Conservation (phyloP, 64 coral and sea anemone species). For the Pocillopora damicornis region DNA sequence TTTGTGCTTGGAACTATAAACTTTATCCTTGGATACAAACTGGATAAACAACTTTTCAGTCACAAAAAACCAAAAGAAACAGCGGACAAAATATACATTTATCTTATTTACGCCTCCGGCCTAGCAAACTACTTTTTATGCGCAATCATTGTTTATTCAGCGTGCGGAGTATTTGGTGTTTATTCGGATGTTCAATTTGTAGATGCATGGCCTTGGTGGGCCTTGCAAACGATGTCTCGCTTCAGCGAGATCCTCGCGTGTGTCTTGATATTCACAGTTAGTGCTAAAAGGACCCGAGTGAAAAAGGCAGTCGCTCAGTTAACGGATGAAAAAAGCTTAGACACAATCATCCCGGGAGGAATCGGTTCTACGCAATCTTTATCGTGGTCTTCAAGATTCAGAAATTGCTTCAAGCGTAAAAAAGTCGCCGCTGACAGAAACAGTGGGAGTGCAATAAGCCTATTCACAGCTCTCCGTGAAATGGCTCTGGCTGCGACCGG, state of each 20-base stretch:
- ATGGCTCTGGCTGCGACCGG: neutral
- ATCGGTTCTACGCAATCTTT: neutral
- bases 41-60: slow-evolving; percentile 61
- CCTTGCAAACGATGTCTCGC: slow-evolving; percentile 63
- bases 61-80: slow-evolving; percentile 31
- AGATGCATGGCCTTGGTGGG: slow-evolving; percentile 65
- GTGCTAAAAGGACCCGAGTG: slow-evolving; percentile 58
- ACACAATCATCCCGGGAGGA: neutral
- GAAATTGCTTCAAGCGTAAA: slow-evolving; percentile 1
- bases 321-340: neutral
- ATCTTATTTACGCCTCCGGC: slow-evolving; percentile 68
- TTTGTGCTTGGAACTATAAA: slow-evolving; percentile 45
- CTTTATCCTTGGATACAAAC: slow-evolving; percentile 52
- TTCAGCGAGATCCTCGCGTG: slow-evolving; percentile 54
- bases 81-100: slow-evolving; percentile 67
- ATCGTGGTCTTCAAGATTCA: neutral
- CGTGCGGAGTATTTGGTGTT: slow-evolving; percentile 77
- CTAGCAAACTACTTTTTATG: slow-evolving; percentile 54
- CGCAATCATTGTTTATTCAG: slow-evolving; percentile 62
- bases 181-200: slow-evolving; percentile 69
- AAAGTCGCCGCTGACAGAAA: neutral
- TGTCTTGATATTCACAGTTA: slow-evolving; percentile 68
- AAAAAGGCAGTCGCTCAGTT: neutral
- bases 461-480: slow-evolving; percentile 16
- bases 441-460: neutral